A percentile compares a stretch with the other conserved stretches of the same genome.
Evolutionary conservation across 2,888 invertebrate genomes (phyloP).

Genomic region (Scaptodrosophila latifasciaeformis): DNA sequence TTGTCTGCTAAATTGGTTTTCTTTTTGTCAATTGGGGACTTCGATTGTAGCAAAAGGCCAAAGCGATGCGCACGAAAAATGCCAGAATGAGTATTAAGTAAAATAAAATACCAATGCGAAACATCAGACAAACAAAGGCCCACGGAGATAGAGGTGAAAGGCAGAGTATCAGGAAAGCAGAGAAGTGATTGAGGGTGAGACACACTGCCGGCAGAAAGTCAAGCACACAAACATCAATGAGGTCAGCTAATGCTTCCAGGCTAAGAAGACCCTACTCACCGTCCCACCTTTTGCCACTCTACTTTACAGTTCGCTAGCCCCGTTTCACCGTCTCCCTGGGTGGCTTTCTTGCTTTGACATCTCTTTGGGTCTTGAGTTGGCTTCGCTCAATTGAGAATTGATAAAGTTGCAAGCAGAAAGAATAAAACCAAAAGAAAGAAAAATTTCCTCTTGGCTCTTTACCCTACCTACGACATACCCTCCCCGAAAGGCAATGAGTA

Average conservation of each 20-base stretch:
- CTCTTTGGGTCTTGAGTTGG: too few species aligned
- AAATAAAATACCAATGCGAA: constrained; percentile 49
- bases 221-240: constrained; percentile 66
- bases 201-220: constrained; percentile 68
- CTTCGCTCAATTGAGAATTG: constrained; percentile 72
- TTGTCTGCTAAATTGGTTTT: constrained; percentile 74
- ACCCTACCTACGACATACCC: not conserved
- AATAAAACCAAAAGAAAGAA: constrained; percentile 1
- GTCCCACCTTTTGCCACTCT: too few species aligned
- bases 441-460: not conserved
- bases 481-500: constrained; percentile 66
- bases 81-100: constrained; percentile 64
- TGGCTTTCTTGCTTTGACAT: too few species aligned
- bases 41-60: constrained; percentile 70
- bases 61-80: constrained; percentile 42
- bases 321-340: too few species aligned
- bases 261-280: not conserved
- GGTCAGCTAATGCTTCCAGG: constrained; percentile 61
- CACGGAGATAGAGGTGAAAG: not conserved
- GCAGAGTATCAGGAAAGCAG: not conserved
- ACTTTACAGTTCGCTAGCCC: too few species aligned
- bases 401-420: constrained; percentile 64
- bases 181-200: constrained; percentile 50
- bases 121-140: constrained; percentile 1
- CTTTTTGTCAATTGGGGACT: constrained; percentile 74